Percentiles rank a stretch among this genome's conserved stretches.
Evolutionary conservation across 1,140 invertebrate genomes (phyloP).

Genomic region (Neotoxoptera formosana): DNA sequence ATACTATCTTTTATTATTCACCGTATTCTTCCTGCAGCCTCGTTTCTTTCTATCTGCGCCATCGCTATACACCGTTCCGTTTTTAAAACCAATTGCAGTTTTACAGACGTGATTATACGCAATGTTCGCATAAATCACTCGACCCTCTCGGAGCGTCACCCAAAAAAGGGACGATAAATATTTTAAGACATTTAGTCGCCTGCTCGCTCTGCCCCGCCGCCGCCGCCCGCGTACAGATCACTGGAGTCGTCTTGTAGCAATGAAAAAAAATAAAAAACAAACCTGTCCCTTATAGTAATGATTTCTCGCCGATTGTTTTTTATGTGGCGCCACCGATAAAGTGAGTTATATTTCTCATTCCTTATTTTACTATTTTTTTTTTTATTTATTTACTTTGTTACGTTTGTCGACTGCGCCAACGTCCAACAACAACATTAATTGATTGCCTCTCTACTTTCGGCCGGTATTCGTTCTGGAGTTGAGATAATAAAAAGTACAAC

Average conservation of each 20-base stretch:
- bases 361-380: neutral
- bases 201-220: neutral
- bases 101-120: conserved; percentile 26
- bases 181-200: conserved; percentile 43
- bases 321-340: conserved; percentile 19
- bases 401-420: neutral
- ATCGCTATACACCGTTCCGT: neutral
- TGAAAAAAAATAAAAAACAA: neutral
- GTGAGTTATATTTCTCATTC: neutral
- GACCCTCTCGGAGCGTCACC: neutral
- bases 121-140: conserved; percentile 36
- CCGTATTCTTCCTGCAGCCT: neutral
- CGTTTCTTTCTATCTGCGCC: neutral
- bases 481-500: neutral
- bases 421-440: neutral
- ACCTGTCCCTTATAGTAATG: neutral
- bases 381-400: conserved; percentile 1
- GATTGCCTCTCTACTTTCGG: neutral
- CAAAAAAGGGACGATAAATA: conserved; percentile 35
- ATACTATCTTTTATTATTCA: conserved; percentile 25
- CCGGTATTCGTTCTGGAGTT: neutral
- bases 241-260: neutral
- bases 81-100: conserved; percentile 33
- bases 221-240: no score
- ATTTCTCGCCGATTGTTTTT: conserved; percentile 6